Conservation (phyloP, 2,797 vertebrate genomes). For the Amniataba percoides region DNA sequence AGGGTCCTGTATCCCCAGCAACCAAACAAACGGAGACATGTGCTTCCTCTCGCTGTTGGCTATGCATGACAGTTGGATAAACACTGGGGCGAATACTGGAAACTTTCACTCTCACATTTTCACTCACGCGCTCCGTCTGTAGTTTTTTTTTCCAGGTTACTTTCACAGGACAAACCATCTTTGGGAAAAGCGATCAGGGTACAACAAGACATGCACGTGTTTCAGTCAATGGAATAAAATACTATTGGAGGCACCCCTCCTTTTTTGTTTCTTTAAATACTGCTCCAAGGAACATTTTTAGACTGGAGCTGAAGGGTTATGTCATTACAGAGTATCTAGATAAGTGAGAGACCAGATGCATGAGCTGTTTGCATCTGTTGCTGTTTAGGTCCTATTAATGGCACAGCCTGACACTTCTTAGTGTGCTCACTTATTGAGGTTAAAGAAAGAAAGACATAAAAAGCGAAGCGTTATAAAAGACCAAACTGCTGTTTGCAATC, state of each 20-base stretch:
- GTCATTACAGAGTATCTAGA: constrained; percentile 63
- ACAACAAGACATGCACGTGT: constrained; percentile 75
- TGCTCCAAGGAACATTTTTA: constrained; percentile 68
- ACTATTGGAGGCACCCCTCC: constrained; percentile 53
- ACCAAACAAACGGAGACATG: constrained; percentile 85
- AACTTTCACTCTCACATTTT: constrained; percentile 79
- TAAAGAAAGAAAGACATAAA: constrained; percentile 58
- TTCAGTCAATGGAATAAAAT: constrained; percentile 73
- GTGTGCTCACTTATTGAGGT: constrained; percentile 47
- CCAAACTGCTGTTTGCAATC: constrained; percentile 47
- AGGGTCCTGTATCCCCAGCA: constrained; percentile 72
- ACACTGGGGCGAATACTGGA: constrained; percentile 75
- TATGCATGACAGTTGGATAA: constrained; percentile 71
- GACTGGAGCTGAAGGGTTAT: constrained; percentile 53
- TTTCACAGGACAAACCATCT: constrained; percentile 71
- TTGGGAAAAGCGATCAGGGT: constrained; percentile 71
- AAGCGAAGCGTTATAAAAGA: constrained; percentile 29
- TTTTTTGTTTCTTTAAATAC: constrained; percentile 52
- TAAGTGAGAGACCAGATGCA: constrained; percentile 61
- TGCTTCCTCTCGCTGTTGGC: constrained; percentile 81
- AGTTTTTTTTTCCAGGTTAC: constrained; percentile 68
- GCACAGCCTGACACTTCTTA: constrained; percentile 47
- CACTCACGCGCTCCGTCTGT: constrained; percentile 59
- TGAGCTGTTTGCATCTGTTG: constrained; percentile 64
- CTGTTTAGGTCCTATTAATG: constrained; percentile 56